These are phyloP conservation scores for Pollenia angustigena DNA, from an alignment of 2,888 invertebrate species.

Conservation along the genomic window DNA sequence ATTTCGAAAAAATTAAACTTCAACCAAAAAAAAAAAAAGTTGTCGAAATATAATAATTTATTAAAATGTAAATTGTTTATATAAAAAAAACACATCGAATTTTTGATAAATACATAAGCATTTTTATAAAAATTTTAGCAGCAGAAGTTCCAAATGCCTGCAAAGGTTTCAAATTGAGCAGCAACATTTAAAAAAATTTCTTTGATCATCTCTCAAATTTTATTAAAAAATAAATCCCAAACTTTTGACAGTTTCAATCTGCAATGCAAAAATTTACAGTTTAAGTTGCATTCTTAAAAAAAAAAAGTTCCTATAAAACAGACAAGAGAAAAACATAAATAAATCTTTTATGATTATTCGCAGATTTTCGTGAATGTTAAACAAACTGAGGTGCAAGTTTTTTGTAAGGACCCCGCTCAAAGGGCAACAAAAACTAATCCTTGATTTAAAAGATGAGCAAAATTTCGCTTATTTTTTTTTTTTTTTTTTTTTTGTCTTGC, in stretches of 20 bases:
- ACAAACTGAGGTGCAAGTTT: conserved; percentile 67
- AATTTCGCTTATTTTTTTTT: conserved; percentile 34
- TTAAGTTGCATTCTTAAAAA: conserved; percentile 6
- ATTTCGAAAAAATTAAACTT: too few relatives aligned
- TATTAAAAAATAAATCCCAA: conserved; percentile 40
- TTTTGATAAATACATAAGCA: too few relatives aligned
- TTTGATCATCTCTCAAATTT: neutral
- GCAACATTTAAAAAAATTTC: neutral
- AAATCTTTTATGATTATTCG: conserved; percentile 73
- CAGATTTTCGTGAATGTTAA: conserved; percentile 68
- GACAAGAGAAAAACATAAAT: conserved; percentile 56
- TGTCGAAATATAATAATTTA: too few relatives aligned
- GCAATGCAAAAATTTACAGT: conserved; percentile 64
- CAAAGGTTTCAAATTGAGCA: neutral
- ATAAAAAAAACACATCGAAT: too few relatives aligned
- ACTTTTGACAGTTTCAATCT: conserved; percentile 54
- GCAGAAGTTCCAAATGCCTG: neutral
- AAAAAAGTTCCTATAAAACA: conserved; percentile 8
- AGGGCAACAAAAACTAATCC: conserved; percentile 54
- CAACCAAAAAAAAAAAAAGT: too few relatives aligned
- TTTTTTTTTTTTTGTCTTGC: conserved; percentile 14
- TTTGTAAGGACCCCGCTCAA: conserved; percentile 40
- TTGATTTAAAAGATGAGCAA: conserved; percentile 68
- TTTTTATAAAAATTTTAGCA: too few relatives aligned
- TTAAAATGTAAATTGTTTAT: too few relatives aligned